Evolutionary conservation across 2,888 invertebrate species (phyloP), one percentile per base, ranked within the genome.

Genomic region (Macaria liturata): DNA sequence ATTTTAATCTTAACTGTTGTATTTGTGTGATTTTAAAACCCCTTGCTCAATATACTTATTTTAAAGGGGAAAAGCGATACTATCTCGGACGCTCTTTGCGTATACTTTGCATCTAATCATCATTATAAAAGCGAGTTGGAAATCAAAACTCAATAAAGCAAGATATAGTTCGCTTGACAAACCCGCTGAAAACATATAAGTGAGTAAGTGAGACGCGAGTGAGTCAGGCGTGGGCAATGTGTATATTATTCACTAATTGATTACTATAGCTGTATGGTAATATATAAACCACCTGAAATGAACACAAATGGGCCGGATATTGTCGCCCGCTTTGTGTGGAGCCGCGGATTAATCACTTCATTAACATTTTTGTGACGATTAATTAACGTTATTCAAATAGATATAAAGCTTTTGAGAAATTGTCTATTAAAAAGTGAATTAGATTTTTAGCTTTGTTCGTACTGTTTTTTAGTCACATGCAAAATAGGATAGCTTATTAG

Each of bases 201-300:
- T 50, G 48, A 53, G 46, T 47, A 32, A 54, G 49, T 54, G 9
- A 57, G 51, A 53, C 42, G 8, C n/a, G 8, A 39, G 50, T 74
- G 74, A 72, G 49, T 74, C 75, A 71, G 57, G 59, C 31, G 40
- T 37, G 52, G 57, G 62, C 50, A 50, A 32, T 54, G n/a, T 54
- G 6, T 7, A 46, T 44, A 43, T 50, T 50, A 50, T 66, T 66
- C 63, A 70, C 69, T 64, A 67, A 70, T 68, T 70, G 66, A 70
- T 71, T 60, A 20, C 20, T 20, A 20, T 20, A 20, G 20, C 20
- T 20, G 20, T 20, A 20, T 20, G 20, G 20, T 20, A 20, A 47
- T 39, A 63, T 53, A 62, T 59, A 61, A 42, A 43, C 53, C 54
- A 51, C 47, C 62, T 69, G 66, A 46, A 49, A 65, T 50, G 49